phyloP scores from a whole-genome alignment of 1,140 invertebrate genomes.

The Heliothis subflexa region DNA sequence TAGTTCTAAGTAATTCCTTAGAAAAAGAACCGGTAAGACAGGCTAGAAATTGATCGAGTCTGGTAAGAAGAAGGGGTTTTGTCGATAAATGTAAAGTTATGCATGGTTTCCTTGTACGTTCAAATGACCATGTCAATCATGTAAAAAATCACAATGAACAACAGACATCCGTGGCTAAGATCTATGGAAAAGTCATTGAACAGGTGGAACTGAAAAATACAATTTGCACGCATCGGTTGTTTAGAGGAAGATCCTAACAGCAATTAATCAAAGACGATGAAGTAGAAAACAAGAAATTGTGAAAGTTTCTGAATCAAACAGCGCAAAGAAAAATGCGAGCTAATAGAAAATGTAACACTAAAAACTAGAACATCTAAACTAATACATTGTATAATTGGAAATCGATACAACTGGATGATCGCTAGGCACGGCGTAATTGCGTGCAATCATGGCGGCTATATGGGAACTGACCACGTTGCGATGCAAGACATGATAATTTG shows the following conservation, averaged over 20 bases:
- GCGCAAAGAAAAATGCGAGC: slow-evolving; percentile 21
- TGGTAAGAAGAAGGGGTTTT: too few relatives aligned
- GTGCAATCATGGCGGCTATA: slow-evolving; percentile 12
- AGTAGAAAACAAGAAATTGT: background rate
- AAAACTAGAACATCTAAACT: slow-evolving; percentile 22
- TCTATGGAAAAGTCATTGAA: too few relatives aligned
- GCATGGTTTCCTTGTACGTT: too few relatives aligned
- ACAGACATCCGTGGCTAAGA: background rate
- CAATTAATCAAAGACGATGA: background rate
- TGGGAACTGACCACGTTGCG: slow-evolving; percentile 29
- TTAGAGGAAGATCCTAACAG: too few relatives aligned
- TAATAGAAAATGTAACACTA: slow-evolving; percentile 9
- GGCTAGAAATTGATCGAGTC: too few relatives aligned
- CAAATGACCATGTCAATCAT: too few relatives aligned
- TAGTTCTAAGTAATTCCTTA: too few relatives aligned
- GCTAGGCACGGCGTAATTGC: slow-evolving; percentile 22
- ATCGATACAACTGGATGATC: slow-evolving; percentile 42
- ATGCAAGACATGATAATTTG: slow-evolving; percentile 47
- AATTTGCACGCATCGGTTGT: too few relatives aligned
- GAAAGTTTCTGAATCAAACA: background rate
- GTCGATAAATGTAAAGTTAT: too few relatives aligned
- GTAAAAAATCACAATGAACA: background rate
- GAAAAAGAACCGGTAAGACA: too few relatives aligned
- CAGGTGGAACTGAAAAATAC: too few relatives aligned
- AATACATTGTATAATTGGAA: slow-evolving; percentile 34